Conservation (phyloP, 2,888 invertebrate species). For the Aethes cnicana region DNA sequence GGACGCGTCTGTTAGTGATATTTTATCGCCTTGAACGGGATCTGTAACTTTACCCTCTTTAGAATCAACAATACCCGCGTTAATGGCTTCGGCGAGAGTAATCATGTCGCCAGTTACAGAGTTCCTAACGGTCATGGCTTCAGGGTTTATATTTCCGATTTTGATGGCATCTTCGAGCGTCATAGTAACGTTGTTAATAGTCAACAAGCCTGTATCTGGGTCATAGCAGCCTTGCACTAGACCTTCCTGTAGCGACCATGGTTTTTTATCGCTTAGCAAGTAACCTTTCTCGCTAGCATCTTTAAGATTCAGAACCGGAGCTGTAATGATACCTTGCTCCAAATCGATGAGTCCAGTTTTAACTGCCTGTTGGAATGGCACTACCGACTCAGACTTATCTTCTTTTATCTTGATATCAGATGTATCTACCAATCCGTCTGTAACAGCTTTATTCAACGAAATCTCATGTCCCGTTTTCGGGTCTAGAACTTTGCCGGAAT, state of each 20-base stretch:
- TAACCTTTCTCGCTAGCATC: conserved; percentile 92
- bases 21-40: conserved; percentile 87
- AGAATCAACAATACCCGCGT: conserved; percentile 88
- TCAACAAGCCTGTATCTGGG: conserved; percentile 86
- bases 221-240: conserved; percentile 91
- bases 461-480: conserved; percentile 89
- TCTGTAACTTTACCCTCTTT: conserved; percentile 90
- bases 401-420: conserved; percentile 88
- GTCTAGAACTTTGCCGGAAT: conserved; percentile 88
- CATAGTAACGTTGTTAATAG: conserved; percentile 85
- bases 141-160: conserved; percentile 88
- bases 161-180: conserved; percentile 89
- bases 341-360: conserved; percentile 87
- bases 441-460: conserved; percentile 88
- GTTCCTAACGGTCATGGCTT: conserved; percentile 90
- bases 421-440: conserved; percentile 87
- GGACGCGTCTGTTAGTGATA: conserved; percentile 91
- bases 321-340: conserved; percentile 85
- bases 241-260: conserved; percentile 92
- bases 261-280: conserved; percentile 89
- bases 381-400: conserved; percentile 84
- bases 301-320: conserved; percentile 87
- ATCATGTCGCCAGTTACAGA: conserved; percentile 91
- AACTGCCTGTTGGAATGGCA: conserved; percentile 87
- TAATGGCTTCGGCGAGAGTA: conserved; percentile 90